Base-by-base conservation (phyloP, 2,888 invertebrate species). In the Anoplius nigerrimus region DNA sequence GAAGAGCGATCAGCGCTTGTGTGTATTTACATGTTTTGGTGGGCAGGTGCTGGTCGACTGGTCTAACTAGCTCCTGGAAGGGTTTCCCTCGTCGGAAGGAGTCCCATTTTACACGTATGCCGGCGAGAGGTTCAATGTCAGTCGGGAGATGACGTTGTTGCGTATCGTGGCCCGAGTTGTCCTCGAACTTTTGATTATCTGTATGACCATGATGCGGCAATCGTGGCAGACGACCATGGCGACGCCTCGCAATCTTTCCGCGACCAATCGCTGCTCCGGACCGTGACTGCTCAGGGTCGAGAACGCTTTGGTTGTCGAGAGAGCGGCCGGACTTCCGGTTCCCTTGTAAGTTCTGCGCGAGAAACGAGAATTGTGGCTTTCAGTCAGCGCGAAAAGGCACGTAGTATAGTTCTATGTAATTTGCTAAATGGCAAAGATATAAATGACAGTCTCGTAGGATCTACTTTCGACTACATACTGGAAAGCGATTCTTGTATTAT, bases 181-280 rank as follows among this genome's bases (percentile, higher is more conserved):
- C 87, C 94, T 93, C 76, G 95, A 95, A 21, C 97, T 95, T 89
- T 96, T 94, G 87, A 98, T 97, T 87, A 98, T 97, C 90, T 97
- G 96, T 82, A 97, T 92, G 69, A 98, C 95, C 94, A 98, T 95
- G 70, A 95, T 94, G 88, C 96, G 96, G 90, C 98, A 98, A 91
- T 98, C 98, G 89, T 95, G 95, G 88, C 98, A 98, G 56, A 98
- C 97, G 71, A 94, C 94, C 94, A 97, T 96, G 85, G 95, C 93
- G 69, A 95, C 94, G 2, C 94, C 93, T 69, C 93, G 92, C 56
- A 94, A 90, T 20, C 92, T 91, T 85, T 94, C 94, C 69, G 92
- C 90, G 5, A 77, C 81, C 52, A 84, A 69, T 52, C 85, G 81
- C 63, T 86, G 86, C 48, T 86, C 91, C 74, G 75, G 82, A 82